Conservation (phyloP, 2,113 vertebrate species). For the Zosterops borbonicus region DNA sequence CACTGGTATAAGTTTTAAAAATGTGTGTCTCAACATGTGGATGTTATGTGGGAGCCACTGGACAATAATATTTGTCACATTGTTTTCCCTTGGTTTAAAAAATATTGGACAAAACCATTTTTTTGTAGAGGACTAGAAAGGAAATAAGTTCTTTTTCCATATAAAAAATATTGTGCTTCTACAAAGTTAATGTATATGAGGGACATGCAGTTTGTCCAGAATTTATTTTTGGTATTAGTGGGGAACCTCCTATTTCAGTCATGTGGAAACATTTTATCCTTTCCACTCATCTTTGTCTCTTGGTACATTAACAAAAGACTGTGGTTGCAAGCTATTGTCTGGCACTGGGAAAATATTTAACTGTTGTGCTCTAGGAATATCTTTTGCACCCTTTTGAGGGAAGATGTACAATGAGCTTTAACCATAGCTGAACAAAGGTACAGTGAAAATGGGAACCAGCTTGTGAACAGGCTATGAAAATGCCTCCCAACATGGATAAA, state of each 20-base stretch:
- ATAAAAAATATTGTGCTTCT: neutral
- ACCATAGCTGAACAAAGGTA: neutral
- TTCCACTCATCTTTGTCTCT: neutral
- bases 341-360: constrained; percentile 7
- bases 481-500: neutral
- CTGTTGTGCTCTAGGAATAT: neutral
- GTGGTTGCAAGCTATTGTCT: constrained; percentile 34
- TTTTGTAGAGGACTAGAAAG: neutral
- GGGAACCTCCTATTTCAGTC: neutral
- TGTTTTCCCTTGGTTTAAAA: neutral
- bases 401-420: neutral
- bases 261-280: neutral
- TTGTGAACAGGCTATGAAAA: neutral
- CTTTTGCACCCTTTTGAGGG: neutral
- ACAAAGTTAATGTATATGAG: neutral
- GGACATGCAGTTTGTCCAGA: neutral
- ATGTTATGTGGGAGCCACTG: neutral
- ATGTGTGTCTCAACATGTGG: neutral
- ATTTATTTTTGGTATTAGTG: neutral
- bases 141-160: neutral
- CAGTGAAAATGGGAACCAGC: neutral
- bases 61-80: neutral
- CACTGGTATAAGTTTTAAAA: neutral
- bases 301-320: neutral
- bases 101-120: neutral